Percentiles rank a stretch among this genome's conserved stretches.
These are phyloP conservation scores for Pteronura brasiliensis DNA, from an alignment of 2,113 vertebrate species.

Conservation along the genomic window DNA sequence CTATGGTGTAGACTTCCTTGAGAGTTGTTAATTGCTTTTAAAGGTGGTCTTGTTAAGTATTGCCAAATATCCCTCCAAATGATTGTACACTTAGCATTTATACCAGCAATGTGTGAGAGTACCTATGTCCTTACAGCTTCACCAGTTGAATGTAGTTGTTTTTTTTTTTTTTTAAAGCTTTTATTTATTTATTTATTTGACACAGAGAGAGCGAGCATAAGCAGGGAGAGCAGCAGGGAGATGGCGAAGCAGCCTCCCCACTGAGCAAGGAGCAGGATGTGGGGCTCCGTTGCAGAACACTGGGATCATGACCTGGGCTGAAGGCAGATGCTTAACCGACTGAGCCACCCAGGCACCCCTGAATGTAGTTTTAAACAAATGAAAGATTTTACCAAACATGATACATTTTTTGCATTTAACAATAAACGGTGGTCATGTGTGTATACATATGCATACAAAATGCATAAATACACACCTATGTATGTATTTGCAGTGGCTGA, in stretches of 20 bases:
- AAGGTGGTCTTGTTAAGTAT: background rate
- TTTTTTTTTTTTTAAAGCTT: background rate
- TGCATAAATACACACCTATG: background rate
- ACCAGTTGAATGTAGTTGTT: background rate
- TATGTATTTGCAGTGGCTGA: background rate
- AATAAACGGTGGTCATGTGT: background rate
- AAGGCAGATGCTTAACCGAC: background rate
- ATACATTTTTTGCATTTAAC: background rate
- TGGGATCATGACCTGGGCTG: background rate
- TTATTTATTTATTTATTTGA: background rate
- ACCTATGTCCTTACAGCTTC: background rate
- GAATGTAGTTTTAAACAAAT: background rate
- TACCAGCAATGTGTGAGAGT: background rate
- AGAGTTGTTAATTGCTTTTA: background rate
- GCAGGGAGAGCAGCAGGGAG: background rate
- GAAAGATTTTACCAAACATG: background rate
- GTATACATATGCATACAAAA: background rate
- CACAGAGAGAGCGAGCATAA: background rate
- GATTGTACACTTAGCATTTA: background rate
- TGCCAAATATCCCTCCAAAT: background rate
- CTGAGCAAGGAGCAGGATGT: background rate
- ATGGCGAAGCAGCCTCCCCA: background rate
- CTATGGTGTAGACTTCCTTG: background rate
- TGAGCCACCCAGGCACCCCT: background rate
- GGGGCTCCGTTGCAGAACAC: background rate